Conservation (phyloP, 2,797 vertebrate genomes). For the Danio tinwini region DNA sequence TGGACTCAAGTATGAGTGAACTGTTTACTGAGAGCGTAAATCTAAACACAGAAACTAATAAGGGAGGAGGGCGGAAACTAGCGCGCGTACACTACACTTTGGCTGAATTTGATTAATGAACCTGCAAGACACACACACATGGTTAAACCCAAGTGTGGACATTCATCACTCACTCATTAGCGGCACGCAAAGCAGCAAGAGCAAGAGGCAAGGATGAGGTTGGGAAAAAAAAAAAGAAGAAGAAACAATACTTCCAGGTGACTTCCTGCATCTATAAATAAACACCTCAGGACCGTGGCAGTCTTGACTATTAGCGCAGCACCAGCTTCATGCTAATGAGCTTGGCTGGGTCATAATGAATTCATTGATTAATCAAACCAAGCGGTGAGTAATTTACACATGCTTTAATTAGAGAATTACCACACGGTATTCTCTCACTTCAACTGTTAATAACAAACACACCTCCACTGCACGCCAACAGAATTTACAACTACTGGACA, state of each 20-base stretch:
- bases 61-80: slow-evolving; percentile 19
- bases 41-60: slow-evolving; percentile 31
- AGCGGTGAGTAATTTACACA: slow-evolving; percentile 35
- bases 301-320: neutral
- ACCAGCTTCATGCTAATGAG: slow-evolving; percentile 37
- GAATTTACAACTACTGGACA: slow-evolving; percentile 20
- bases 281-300: neutral
- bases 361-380: slow-evolving; percentile 43
- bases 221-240: slow-evolving; percentile 46
- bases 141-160: slow-evolving; percentile 33
- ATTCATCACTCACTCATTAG: slow-evolving; percentile 70
- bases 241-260: slow-evolving; percentile 34
- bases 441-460: slow-evolving; percentile 20
- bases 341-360: slow-evolving; percentile 35
- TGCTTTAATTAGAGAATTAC: slow-evolving; percentile 35
- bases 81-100: slow-evolving; percentile 53
- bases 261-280: slow-evolving; percentile 34
- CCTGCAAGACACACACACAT: slow-evolving; percentile 51
- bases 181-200: slow-evolving; percentile 36
- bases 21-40: slow-evolving; percentile 25
- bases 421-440: slow-evolving; percentile 18
- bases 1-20: slow-evolving; percentile 25
- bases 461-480: neutral
- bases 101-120: slow-evolving; percentile 74
- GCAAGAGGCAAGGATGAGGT: neutral